phyloP scores from a whole-genome alignment of 2,113 vertebrate species.

The Rhadina sibilatrix region DNA sequence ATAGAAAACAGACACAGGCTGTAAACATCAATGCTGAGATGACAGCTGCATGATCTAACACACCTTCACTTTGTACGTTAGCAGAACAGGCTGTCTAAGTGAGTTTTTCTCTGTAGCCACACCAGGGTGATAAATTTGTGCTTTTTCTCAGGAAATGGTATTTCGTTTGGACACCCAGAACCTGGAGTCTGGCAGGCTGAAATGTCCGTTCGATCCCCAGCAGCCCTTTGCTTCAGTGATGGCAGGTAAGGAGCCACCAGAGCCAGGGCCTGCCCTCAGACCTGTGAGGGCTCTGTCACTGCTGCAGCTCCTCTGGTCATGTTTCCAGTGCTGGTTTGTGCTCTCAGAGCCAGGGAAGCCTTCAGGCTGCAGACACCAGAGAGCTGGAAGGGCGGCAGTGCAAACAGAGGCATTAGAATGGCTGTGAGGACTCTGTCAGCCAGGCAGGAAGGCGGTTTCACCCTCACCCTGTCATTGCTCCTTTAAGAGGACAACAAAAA shows the following conservation, averaged over 20 bases:
- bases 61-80: not conserved
- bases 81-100: not conserved
- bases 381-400: not conserved
- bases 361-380: not conserved
- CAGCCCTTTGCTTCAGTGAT: constrained; percentile 94
- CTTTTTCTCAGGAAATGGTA: constrained; percentile 74
- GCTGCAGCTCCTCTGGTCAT: not conserved
- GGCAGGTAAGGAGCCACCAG: constrained; percentile 80
- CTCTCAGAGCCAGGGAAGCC: not conserved
- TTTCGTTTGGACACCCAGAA: constrained; percentile 84
- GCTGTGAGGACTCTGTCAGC: not conserved
- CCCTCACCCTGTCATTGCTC: not conserved
- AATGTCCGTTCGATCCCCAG: constrained; percentile 94
- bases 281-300: rapidly evolving
- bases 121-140: not conserved
- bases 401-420: not conserved
- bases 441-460: not conserved
- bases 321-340: not conserved
- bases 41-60: not conserved
- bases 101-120: not conserved
- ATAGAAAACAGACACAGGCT: not conserved
- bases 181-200: constrained; percentile 91
- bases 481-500: constrained; percentile 18
- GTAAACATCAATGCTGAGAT: not conserved
- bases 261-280: not conserved